A percentile compares a stretch with the other conserved stretches of the same genome.
phyloP scores from a whole-genome alignment of 2,113 vertebrate genomes.

The Nipponia nippon region DNA sequence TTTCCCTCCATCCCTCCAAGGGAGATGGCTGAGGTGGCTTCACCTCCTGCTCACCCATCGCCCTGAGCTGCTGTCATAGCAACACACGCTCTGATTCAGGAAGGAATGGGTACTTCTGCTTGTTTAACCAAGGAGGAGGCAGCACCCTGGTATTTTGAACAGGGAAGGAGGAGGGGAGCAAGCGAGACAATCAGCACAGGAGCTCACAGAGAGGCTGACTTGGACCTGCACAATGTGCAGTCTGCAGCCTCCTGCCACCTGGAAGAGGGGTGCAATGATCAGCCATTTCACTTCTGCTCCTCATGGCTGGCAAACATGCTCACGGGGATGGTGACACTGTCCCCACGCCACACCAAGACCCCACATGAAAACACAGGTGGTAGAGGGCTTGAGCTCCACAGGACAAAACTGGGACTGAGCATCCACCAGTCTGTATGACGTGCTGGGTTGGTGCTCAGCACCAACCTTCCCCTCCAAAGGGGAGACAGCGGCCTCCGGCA shows the following conservation, averaged over 20 bases:
- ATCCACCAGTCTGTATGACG: background rate
- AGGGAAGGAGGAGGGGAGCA: background rate
- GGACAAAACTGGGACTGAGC: background rate
- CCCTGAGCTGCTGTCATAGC: slow-evolving; percentile 14
- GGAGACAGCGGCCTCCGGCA: background rate
- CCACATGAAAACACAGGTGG: background rate
- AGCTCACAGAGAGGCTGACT: background rate
- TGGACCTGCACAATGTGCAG: too few species aligned
- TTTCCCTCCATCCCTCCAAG: background rate
- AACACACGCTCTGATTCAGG: background rate
- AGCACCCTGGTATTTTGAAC: background rate
- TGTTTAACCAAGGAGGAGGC: background rate
- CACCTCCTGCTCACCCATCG: background rate
- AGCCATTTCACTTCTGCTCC: background rate
- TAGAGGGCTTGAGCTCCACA: background rate
- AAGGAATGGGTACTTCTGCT: background rate
- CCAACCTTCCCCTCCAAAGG: background rate
- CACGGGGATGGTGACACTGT: background rate
- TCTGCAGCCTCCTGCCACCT: background rate
- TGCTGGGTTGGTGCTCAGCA: background rate
- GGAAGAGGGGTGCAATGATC: background rate
- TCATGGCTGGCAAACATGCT: accelerated
- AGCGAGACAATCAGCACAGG: accelerated
- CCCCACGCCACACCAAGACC: background rate
- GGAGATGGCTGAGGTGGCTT: background rate